These are phyloP conservation scores for Drosophila rellima DNA, from an alignment of 2,888 invertebrate genomes.

Conservation along the genomic window DNA sequence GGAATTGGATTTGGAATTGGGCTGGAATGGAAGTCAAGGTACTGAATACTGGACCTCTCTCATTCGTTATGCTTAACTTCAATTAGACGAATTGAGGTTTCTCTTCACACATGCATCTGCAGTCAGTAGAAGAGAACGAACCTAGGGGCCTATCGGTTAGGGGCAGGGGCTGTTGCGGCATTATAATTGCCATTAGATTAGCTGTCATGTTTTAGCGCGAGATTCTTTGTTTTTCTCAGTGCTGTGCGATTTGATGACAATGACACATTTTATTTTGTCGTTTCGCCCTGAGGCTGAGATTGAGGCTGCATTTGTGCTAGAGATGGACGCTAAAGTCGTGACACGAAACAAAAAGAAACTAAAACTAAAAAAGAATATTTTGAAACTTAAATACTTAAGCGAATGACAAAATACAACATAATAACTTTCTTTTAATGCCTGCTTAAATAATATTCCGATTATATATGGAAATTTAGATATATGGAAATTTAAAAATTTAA, in stretches of 20 bases:
- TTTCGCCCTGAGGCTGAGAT: constrained; percentile 20
- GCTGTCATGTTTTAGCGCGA: constrained; percentile 79
- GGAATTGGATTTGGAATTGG: not conserved
- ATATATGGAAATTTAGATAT: too few relatives aligned
- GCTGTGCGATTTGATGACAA: constrained; percentile 75
- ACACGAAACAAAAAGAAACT: not conserved
- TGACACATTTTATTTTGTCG: constrained; percentile 67
- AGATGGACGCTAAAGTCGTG: constrained; percentile 3
- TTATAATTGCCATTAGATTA: constrained; percentile 82
- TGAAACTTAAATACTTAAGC: not conserved
- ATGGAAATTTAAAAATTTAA: too few relatives aligned
- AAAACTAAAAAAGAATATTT: not conserved
- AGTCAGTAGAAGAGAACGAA: constrained; percentile 3
- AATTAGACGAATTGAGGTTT: constrained; percentile 80
- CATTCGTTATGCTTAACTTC: constrained; percentile 79
- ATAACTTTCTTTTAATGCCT: not conserved
- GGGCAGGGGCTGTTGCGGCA: constrained; percentile 48
- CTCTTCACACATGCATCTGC: constrained; percentile 51
- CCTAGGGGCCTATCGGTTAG: constrained; percentile 25
- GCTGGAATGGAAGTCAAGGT: not conserved
- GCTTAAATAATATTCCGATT: not conserved
- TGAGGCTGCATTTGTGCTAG: constrained; percentile 9
- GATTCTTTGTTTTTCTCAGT: constrained; percentile 44
- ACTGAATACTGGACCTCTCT: constrained; percentile 29
- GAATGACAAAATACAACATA: not conserved